phyloP scores from a whole-genome alignment of 2,113 vertebrate genomes.

The Hydrolagus affinis region DNA sequence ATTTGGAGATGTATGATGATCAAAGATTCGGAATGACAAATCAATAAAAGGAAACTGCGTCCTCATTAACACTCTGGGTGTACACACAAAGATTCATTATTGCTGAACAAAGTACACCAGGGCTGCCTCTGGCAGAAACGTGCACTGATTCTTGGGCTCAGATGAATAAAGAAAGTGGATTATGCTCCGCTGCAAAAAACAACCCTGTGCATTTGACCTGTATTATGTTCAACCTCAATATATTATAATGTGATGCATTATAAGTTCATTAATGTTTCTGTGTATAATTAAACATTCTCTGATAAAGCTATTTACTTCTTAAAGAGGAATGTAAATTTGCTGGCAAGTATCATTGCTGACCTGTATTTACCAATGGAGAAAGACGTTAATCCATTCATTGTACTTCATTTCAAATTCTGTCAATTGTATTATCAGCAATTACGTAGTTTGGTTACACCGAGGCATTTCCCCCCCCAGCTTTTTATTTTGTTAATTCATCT shows the following conservation, averaged over 20 bases:
- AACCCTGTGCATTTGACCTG: not conserved
- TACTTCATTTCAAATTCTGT: too few relatives aligned
- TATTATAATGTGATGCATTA: not conserved
- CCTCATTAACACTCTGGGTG: not conserved
- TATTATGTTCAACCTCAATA: not conserved
- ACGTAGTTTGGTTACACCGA: too few relatives aligned
- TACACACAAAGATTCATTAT: not conserved
- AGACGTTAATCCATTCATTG: not conserved
- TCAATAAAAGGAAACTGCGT: not conserved
- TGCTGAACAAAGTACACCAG: not conserved
- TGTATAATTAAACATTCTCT: not conserved
- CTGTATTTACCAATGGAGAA: not conserved
- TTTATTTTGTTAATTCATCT: not conserved
- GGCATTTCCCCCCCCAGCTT: not conserved
- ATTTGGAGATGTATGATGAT: not conserved
- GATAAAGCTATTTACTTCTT: not conserved
- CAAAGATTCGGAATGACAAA: not conserved
- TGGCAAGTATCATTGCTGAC: not conserved
- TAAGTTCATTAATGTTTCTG: not conserved
- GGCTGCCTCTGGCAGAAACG: not conserved
- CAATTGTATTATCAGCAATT: too few relatives aligned
- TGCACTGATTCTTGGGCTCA: not conserved
- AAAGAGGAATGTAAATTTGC: not conserved
- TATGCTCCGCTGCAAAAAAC: not conserved
- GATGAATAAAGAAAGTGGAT: not conserved